Evolutionary conservation across 92 coral and sea anemone genomes (phyloP), one percentile per base, ranked within the genome.

Genomic region (Meandrina meandrites): DNA sequence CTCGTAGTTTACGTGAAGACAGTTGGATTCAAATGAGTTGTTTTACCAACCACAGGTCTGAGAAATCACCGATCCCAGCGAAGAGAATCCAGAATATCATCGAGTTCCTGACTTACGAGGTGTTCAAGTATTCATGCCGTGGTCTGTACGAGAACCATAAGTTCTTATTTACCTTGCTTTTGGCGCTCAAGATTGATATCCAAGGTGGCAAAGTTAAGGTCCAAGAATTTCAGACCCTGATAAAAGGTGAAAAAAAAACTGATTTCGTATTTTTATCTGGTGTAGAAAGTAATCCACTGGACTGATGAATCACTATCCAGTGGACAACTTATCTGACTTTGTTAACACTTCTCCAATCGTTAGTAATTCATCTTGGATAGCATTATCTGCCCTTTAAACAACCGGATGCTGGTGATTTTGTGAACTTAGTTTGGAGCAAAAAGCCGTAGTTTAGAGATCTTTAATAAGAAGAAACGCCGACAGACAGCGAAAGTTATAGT

Each of bases 121-220:
- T 93, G 87, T 94, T 93, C 85, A 94, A 94, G 92, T 94, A 94
- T 84, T 93, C 98, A 19, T 93, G 96, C 90, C 92, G 98, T 50
- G 98, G 98, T 47, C 93, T 94, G 60, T 94, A 93, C 73, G 98
- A 94, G 84, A 93, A 94, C 89, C 98, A 94, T 93, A 94, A 94
- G 92, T 94, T 94, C 83, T 90, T 94, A 21, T 94, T 94, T 88
- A 94, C 98, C 50, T 80, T 94, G 73, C 92, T 94, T 3, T 79
- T 94, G 86, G 98, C 98, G 50, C 93, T 94, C 32, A 94, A 94
- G 94, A 94, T 94, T 69, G 98, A 94, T 74, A 94, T 91, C 85
- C 98, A 94, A 87, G 92, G 90, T 3, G 96, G 90, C 45, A 92
- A 84, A 47, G 98, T 94, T 30, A 94, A 93, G 83, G 86, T 51